A percentile compares a stretch with the other conserved stretches of the same genome.
phyloP scores from a whole-genome alignment of 2,113 vertebrate genomes.

The Alexandromys fortis region DNA sequence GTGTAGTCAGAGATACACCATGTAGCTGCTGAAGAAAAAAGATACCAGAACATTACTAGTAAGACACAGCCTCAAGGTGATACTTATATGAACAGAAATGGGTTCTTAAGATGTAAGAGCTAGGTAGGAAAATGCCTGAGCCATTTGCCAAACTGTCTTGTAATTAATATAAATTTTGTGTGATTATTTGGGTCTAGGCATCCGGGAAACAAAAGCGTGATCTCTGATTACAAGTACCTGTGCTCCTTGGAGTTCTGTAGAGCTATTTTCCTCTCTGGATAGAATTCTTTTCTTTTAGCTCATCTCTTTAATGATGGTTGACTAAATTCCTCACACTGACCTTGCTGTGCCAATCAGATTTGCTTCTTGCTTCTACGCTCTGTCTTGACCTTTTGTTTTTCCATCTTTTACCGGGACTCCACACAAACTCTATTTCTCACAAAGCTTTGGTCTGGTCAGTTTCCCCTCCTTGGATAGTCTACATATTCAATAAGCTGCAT shows the following conservation, averaged over 20 bases:
- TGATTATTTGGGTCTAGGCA: no score
- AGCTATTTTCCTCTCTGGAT: background rate
- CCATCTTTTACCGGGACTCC: background rate
- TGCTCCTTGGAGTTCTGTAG: background rate
- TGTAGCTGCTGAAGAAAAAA: no score
- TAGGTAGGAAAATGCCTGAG: no score
- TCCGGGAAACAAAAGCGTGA: no score
- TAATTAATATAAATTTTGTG: no score
- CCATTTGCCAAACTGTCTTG: no score
- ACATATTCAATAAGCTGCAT: background rate
- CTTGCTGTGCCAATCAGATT: background rate
- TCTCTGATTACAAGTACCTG: background rate
- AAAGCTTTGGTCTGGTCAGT: background rate
- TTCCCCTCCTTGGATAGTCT: background rate
- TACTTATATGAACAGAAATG: no score
- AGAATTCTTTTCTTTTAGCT: background rate
- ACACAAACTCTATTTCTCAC: background rate
- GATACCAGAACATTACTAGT: no score
- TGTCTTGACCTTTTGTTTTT: background rate
- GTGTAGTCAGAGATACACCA: no score
- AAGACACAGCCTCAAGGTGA: no score
- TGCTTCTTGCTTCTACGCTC: background rate
- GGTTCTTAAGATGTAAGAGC: no score
- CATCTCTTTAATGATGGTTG: background rate
- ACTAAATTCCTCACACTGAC: background rate